A percentile compares a stretch with the other conserved stretches of the same genome.
These are phyloP conservation scores for Galaxias olidus DNA, from an alignment of 2,797 vertebrate species.

Conservation along the genomic window DNA sequence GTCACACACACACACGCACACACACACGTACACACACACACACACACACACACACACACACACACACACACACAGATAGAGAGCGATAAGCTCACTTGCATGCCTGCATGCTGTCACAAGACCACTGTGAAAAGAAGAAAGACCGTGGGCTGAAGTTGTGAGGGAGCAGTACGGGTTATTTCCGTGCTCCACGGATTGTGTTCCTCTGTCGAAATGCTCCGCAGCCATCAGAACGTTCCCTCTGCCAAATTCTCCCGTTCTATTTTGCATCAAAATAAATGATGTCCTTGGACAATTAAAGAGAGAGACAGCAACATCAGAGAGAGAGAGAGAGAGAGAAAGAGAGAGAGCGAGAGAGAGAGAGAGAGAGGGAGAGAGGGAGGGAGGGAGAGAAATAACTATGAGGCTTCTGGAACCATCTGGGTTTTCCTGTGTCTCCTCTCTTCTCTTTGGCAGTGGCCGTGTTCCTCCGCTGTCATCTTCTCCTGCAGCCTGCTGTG, in stretches of 20 bases:
- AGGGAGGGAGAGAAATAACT: background rate
- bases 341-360: conserved; percentile 12
- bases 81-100: too few species aligned
- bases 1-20: background rate
- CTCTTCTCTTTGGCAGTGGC: conserved; percentile 32
- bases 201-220: conserved; percentile 2
- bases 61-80: too few species aligned
- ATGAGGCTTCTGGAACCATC: conserved; percentile 38
- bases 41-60: background rate
- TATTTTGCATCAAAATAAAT: conserved; percentile 44
- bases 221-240: conserved; percentile 10
- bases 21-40: background rate
- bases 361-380: conserved; percentile 18
- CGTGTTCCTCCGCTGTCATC: conserved; percentile 20
- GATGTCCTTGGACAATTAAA: background rate
- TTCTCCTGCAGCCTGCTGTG: conserved; percentile 26
- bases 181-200: too few species aligned
- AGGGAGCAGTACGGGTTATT: too few species aligned
- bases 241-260: conserved; percentile 21
- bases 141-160: too few species aligned
- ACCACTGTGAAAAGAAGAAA: too few species aligned
- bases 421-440: conserved; percentile 47
- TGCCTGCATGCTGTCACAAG: too few species aligned
- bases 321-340: conserved; percentile 6
- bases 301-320: conserved; percentile 10